phyloP scores from a whole-genome alignment of 1,140 invertebrate genomes.

The Artemia franciscana region DNA sequence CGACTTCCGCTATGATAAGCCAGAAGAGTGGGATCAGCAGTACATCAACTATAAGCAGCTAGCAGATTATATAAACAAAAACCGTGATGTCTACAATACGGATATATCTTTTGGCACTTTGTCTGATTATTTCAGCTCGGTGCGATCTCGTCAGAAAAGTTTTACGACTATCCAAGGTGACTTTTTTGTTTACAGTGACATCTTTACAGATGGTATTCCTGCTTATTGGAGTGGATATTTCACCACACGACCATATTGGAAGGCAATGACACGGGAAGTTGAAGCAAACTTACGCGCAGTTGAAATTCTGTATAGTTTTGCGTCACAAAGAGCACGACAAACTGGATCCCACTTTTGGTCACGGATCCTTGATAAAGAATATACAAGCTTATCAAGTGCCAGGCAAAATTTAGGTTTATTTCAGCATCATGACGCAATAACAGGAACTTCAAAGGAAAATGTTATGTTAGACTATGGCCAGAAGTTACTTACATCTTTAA shows the following conservation, averaged over 20 bases:
- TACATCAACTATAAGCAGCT: slow-evolving; percentile 70
- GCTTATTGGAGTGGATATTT: slow-evolving; percentile 94
- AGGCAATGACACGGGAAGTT: slow-evolving; percentile 60
- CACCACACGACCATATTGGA: slow-evolving; percentile 76
- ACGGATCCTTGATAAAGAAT: slow-evolving; percentile 54
- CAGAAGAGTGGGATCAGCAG: slow-evolving; percentile 73
- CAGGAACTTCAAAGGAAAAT: slow-evolving; percentile 68
- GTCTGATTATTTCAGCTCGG: slow-evolving; percentile 60
- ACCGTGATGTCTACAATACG: slow-evolving; percentile 36
- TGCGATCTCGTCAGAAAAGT: slow-evolving; percentile 21
- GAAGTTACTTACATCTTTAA: slow-evolving; percentile 54
- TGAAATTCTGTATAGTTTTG: slow-evolving; percentile 69
- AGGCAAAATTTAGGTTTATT: slow-evolving; percentile 59
- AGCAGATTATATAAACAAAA: slow-evolving; percentile 56
- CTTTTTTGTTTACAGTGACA: slow-evolving; percentile 90
- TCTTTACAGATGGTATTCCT: slow-evolving; percentile 66
- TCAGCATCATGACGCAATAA: slow-evolving; percentile 91
- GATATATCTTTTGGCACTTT: slow-evolving; percentile 70
- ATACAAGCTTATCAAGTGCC: slow-evolving; percentile 50
- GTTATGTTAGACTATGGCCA: slow-evolving; percentile 76
- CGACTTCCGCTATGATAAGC: slow-evolving; percentile 68
- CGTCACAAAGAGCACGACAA: slow-evolving; percentile 44
- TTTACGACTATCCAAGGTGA: slow-evolving; percentile 69
- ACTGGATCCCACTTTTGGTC: slow-evolving; percentile 21
- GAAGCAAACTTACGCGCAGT: slow-evolving; percentile 58